phyloP scores from a whole-genome alignment of 2,113 vertebrate genomes.

The Lutjanus erythropterus region DNA sequence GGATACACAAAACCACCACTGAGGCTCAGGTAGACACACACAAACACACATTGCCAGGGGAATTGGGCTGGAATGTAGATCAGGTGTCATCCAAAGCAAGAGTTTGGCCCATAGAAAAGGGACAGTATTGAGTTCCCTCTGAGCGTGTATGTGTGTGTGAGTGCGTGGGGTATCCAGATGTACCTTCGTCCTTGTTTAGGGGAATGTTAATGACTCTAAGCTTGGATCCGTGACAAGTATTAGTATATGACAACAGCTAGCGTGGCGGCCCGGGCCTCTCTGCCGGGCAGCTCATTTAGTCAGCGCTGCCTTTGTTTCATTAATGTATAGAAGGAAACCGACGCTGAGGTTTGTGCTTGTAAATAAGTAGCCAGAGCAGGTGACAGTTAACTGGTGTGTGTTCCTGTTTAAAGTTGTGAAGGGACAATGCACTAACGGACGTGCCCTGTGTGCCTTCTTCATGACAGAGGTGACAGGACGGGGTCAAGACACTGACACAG shows the following conservation, averaged over 20 bases:
- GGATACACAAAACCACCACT: constrained; percentile 45
- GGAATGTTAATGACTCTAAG: constrained; percentile 68
- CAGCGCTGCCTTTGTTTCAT: constrained; percentile 34
- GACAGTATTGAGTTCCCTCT: constrained; percentile 76
- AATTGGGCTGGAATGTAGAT: constrained; percentile 76
- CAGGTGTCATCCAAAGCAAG: constrained; percentile 75
- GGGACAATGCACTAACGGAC: constrained; percentile 8
- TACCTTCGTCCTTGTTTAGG: constrained; percentile 55
- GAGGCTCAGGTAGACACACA: constrained; percentile 31
- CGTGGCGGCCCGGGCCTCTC: constrained; percentile 10
- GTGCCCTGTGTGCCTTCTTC: constrained; percentile 7
- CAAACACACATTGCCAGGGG: constrained; percentile 63
- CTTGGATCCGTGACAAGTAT: constrained; percentile 63
- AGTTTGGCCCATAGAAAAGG: constrained; percentile 71
- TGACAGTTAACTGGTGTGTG: constrained; percentile 19
- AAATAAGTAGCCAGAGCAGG: constrained; percentile 48
- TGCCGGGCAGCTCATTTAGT: constrained; percentile 13
- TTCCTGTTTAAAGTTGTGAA: neutral
- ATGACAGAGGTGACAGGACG: constrained; percentile 22
- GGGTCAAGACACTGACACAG: constrained; percentile 38
- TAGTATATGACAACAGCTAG: constrained; percentile 44
- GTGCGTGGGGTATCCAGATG: constrained; percentile 54
- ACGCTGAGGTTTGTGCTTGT: constrained; percentile 21
- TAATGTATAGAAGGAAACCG: constrained; percentile 24
- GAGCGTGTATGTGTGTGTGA: constrained; percentile 24